Evolutionary conservation across 2,113 vertebrate genomes (phyloP).

Genomic region (Phocoena phocoena): DNA sequence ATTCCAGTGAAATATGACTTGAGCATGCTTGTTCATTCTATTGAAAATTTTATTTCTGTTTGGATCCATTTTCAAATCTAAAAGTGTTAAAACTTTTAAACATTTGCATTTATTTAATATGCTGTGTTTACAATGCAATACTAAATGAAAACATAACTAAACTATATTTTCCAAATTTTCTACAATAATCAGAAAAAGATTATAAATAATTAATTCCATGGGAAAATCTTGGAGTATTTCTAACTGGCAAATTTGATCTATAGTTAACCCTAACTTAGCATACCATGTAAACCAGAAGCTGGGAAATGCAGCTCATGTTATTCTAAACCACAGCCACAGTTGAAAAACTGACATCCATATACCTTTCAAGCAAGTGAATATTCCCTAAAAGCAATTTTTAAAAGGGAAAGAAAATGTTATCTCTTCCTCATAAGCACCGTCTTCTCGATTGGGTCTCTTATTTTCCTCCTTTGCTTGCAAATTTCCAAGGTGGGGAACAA

Average conservation of each 20-base stretch:
- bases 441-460: neutral
- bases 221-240: neutral
- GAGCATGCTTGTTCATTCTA: neutral
- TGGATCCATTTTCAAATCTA: neutral
- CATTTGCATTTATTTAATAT: neutral
- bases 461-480: neutral
- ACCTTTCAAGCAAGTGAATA: neutral
- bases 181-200: constrained; percentile 13
- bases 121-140: neutral
- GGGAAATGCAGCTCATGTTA: neutral
- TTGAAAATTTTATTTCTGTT: neutral
- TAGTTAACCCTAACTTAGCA: neutral
- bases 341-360: neutral
- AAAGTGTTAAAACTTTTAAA: neutral
- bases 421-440: neutral
- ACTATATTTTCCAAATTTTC: neutral
- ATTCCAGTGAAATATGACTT: constrained; percentile 13
- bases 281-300: neutral
- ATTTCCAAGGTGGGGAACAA: neutral
- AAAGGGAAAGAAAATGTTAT: neutral
- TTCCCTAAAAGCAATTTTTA: neutral
- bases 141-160: neutral
- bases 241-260: neutral
- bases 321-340: neutral
- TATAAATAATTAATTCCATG: neutral